Base-by-base conservation (phyloP, 2,888 invertebrate genomes). In the Craniophora ligustri region DNA sequence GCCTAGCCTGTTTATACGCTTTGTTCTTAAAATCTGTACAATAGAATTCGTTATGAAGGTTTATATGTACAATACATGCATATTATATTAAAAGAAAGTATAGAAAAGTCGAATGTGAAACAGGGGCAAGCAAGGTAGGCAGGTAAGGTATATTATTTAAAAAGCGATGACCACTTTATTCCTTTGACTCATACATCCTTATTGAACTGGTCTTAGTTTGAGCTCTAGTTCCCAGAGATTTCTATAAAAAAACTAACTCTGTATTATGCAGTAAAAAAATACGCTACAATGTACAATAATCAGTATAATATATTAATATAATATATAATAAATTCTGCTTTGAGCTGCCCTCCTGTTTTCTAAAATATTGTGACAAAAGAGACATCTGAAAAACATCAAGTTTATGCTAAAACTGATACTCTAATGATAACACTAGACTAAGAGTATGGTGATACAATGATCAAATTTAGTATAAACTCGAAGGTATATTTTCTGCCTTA, bases 261-360 rank as follows among this genome's bases (percentile, higher is more conserved):
- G 41, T 47, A 38, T 32, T 34, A 44, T 65, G 45, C 26, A 63
- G 40, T 45, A 41, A 62, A 38, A 45, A 34, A 38, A 56, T 61
- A 61, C 56, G 61, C 70, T 49, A 40, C 57, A 62, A 47, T 42
- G 66, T 45, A 44, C 26, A 26, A 26, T 26, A 26, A 26, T 26
- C 57, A 62, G 42, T 42, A 69, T 45, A 40, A 47, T 60, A 56
- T 65, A 65, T n/a, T n/a, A n/a, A n/a, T n/a, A n/a, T n/a, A n/a
- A n/a, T n/a, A n/a, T n/a, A n/a, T n/a, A n/a, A n/a, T 61, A 70
- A 53, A 67, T 70, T 70, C 40, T 36, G 55, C 48, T 68, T 70
- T 71, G 53, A 68, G 53, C 51, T 36, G 55, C 68, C 55, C 47
- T 69, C 60, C 60, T 51, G 46, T 47, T 61, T 69, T 49, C n/a